Evolutionary conservation across 2,888 invertebrate genomes (phyloP).

Genomic region (Odontothrips loti): DNA sequence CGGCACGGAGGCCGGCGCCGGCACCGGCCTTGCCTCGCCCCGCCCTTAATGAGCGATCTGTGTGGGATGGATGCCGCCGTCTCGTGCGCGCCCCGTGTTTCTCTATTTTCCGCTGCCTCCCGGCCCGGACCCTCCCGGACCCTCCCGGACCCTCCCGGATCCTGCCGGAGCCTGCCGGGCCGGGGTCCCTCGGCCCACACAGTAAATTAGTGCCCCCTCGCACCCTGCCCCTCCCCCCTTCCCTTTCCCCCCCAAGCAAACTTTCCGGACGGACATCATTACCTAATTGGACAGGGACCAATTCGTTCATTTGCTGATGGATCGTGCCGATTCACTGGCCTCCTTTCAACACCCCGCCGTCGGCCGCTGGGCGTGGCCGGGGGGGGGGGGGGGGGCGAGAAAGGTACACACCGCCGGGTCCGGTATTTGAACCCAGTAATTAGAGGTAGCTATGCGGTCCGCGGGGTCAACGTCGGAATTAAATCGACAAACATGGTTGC

Average conservation of each 20-base stretch:
- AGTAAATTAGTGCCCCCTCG: neutral
- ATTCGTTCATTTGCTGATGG: conserved; percentile 25
- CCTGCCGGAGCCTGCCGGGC: too few species aligned
- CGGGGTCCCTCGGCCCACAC: too few species aligned
- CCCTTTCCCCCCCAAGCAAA: neutral
- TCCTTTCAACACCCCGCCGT: neutral
- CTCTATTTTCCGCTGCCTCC: neutral
- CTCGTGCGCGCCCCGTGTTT: neutral
- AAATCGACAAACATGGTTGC: too few species aligned
- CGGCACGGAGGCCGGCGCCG: too few species aligned
- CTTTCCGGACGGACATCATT: neutral
- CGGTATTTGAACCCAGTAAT: too few species aligned
- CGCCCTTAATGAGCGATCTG: too few species aligned
- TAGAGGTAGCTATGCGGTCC: too few species aligned
- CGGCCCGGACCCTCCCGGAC: too few species aligned
- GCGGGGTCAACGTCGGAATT: too few species aligned
- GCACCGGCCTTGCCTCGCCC: too few species aligned
- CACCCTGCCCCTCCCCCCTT: neutral
- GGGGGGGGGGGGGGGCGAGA: neutral
- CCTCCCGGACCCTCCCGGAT: too few species aligned
- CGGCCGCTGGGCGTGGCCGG: neutral
- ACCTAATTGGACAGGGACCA: conserved; percentile 20
- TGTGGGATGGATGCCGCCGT: neutral
- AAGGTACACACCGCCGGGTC: too few species aligned
- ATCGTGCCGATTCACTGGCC: neutral